Percentiles rank a stretch among this genome's conserved stretches.
These are phyloP conservation scores for Ephydatia muelleri DNA, from an alignment of 37 sponge, comb jelly and placozoan genomes.

Conservation along the genomic window DNA sequence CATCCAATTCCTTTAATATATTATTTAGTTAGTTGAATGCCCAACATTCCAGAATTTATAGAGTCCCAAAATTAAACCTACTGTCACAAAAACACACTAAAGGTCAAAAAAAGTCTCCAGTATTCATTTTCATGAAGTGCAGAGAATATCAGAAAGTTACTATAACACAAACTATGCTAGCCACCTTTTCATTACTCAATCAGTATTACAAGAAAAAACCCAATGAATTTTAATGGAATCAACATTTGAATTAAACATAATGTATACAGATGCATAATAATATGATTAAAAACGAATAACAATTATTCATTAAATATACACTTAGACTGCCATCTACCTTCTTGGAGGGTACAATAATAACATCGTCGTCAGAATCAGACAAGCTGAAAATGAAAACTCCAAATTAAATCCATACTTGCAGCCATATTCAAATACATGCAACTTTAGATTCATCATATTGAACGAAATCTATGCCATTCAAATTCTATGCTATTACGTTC, in stretches of 20 bases:
- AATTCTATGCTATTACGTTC: not conserved
- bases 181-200: no score
- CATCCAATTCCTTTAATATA: no score
- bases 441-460: not conserved
- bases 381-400: not conserved
- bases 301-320: not conserved
- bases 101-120: no score
- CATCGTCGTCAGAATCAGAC: not conserved
- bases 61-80: no score
- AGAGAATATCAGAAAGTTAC: no score
- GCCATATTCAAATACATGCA: not conserved
- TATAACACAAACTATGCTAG: no score
- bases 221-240: no score
- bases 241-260: not conserved
- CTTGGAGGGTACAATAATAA: not conserved
- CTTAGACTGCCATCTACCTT: not conserved
- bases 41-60: no score
- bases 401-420: not conserved
- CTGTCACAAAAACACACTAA: no score
- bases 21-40: no score
- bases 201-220: no score
- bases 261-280: not conserved
- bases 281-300: not conserved
- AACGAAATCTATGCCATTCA: not conserved
- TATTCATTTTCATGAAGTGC: no score